A percentile compares a stretch with the other conserved stretches of the same genome.
phyloP scores from a whole-genome alignment of 2,113 vertebrate genomes.

The Zosterops pallidus region DNA sequence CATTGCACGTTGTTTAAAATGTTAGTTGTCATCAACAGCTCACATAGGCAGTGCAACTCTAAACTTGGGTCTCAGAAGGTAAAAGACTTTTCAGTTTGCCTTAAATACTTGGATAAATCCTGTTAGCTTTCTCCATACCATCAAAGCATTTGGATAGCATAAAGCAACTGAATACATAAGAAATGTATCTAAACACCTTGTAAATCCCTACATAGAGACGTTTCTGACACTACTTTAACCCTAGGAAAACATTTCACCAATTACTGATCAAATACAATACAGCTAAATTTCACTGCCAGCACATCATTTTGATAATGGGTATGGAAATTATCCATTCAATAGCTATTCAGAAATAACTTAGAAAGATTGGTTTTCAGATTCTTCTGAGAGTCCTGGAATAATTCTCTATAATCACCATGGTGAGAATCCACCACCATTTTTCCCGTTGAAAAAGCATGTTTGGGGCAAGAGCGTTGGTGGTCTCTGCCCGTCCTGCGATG shows the following conservation, averaged over 20 bases:
- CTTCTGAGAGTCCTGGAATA: constrained; percentile 71
- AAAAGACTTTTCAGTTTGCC: constrained; percentile 54
- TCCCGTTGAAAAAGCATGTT: constrained; percentile 31
- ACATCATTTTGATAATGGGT: constrained; percentile 76
- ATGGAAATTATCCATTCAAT: constrained; percentile 80
- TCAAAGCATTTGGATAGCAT: constrained; percentile 69
- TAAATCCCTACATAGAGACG: constrained; percentile 66
- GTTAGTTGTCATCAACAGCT: not conserved
- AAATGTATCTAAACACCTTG: constrained; percentile 74
- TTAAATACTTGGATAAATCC: constrained; percentile 66
- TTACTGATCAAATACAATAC: constrained; percentile 78
- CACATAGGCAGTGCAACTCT: not conserved
- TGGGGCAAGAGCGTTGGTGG: not conserved
- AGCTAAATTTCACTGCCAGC: constrained; percentile 73
- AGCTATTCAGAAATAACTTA: constrained; percentile 77
- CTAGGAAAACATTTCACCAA: constrained; percentile 74
- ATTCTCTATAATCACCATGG: constrained; percentile 72
- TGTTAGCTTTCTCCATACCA: constrained; percentile 19
- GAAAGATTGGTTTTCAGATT: constrained; percentile 77
- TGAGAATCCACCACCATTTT: constrained; percentile 56
- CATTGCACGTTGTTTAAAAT: fast-evolving
- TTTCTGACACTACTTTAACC: constrained; percentile 68
- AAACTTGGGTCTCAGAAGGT: constrained; percentile 56
- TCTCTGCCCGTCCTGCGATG: not conserved
- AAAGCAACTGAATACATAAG: constrained; percentile 69